phyloP scores from a whole-genome alignment of 2,888 invertebrate genomes.

The Crioceris asparagi region DNA sequence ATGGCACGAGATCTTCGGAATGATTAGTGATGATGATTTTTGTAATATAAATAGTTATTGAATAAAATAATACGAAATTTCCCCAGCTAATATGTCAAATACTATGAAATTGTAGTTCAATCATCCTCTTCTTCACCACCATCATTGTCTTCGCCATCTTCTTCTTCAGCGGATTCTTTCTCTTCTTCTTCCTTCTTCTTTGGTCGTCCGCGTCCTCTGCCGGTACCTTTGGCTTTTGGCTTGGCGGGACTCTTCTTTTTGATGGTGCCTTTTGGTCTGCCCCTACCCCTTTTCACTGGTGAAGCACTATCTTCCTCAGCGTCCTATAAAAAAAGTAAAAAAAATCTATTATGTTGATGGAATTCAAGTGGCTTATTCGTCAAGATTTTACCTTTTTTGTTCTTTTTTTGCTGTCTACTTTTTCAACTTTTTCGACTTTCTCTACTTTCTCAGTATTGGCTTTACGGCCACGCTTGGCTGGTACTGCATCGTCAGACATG shows the following conservation, averaged over 20 bases:
- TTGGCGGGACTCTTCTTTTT: constrained; percentile 39
- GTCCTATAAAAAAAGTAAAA: constrained; percentile 15
- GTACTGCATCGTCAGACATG: constrained; percentile 36
- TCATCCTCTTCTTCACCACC: constrained; percentile 33
- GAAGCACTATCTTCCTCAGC: constrained; percentile 27
- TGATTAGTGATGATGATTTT: too few relatives aligned
- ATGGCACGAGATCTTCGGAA: too few relatives aligned
- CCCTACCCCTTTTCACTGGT: constrained; percentile 44
- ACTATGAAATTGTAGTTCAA: constrained; percentile 16
- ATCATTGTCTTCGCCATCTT: constrained; percentile 37
- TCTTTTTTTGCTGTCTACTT: constrained; percentile 24
- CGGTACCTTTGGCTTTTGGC: constrained; percentile 33
- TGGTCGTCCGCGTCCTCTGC: constrained; percentile 37
- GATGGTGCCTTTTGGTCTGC: constrained; percentile 44
- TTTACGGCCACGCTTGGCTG: constrained; percentile 41
- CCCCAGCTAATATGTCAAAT: too few relatives aligned
- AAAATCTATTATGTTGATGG: neutral
- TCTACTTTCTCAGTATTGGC: constrained; percentile 24
- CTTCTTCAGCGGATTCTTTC: constrained; percentile 36
- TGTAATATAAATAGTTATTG: too few relatives aligned
- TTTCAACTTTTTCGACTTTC: constrained; percentile 23
- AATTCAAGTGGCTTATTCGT: neutral
- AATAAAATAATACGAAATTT: too few relatives aligned
- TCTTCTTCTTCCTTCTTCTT: constrained; percentile 37
- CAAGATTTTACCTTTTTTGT: constrained; percentile 21